Base-by-base conservation (phyloP, 2,888 invertebrate genomes). In the Drosophila quasianomalipes region DNA sequence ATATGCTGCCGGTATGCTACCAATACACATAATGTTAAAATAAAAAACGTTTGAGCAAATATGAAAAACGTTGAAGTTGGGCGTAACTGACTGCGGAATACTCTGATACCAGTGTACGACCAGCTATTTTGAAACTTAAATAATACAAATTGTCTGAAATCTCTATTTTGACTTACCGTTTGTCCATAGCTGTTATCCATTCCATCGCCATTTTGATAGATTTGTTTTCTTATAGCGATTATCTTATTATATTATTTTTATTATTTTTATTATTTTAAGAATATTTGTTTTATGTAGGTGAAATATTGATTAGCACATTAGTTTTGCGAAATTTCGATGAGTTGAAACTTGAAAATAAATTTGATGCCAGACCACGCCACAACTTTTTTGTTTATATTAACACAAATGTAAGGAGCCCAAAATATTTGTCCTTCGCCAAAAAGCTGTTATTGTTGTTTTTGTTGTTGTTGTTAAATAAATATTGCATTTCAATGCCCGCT, bases 171-270 rank as follows among this genome's bases (percentile, higher is more conserved):
- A 87, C 91, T 90, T 85, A 94, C 94, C 94, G 94, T 91, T 94
- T 94, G 92, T 94, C 94, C 92, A 94, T 94, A 58, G 94, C 94
- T 70, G 94, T 94, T 91, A 94, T 94, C 94, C 94, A 94, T 93
- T 94, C 94, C 93, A 94, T 94, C 70, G 94, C 94, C 94, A 94
- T 94, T 82, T 87, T 85, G 80, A 47, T 58, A 28, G 39, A 16
- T 53, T 53, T 41, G 44, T 49, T 33, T 16, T 57, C 57, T 55
- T 39, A 41, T 22, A 7, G 41, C 26, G 28, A 57, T 33, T 70
- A 26, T 10, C 14, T 19, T 28, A n/a, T 4, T 53, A 33, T 28
- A 4, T 19, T 22, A 7, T n/a, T 63, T n/a, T 6, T 16, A 44
- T 41, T 26, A 44, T 37, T 51, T 28, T 44, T 14, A 14, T 22